phyloP scores from a whole-genome alignment of 2,113 vertebrate species.

The Okapia johnstoni region DNA sequence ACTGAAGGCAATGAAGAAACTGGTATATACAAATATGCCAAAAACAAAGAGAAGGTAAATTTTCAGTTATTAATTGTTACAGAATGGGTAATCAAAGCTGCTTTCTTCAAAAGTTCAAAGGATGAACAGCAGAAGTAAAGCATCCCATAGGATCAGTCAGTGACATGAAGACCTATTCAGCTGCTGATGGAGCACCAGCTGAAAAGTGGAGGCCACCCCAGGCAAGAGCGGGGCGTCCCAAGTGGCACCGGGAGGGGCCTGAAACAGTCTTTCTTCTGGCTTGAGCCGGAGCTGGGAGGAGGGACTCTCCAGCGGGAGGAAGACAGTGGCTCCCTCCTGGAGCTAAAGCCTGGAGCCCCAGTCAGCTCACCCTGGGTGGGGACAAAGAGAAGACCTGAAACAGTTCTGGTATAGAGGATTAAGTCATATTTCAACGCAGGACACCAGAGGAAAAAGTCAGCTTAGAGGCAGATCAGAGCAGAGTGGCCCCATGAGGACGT shows the following conservation, averaged over 20 bases:
- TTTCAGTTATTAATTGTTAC: neutral
- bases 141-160: neutral
- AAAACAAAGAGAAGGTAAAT: neutral
- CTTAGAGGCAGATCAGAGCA: neutral
- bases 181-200: neutral
- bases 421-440: neutral
- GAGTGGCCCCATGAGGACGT: neutral
- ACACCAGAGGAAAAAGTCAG: neutral
- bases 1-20: neutral
- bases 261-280: neutral
- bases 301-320: neutral
- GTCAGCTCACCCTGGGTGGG: neutral
- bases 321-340: neutral
- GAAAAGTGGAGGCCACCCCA: neutral
- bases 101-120: neutral
- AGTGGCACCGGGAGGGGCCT: neutral
- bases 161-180: neutral
- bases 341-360: neutral
- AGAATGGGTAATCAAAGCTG: neutral
- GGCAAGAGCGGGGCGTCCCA: neutral
- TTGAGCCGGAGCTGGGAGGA: neutral
- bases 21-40: neutral
- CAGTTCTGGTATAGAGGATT: neutral
- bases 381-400: neutral
- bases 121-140: neutral